Percentiles rank a stretch among this genome's conserved stretches.
Conservation (phyloP, 2,113 vertebrate genomes). For the Furnarius figulus region DNA sequence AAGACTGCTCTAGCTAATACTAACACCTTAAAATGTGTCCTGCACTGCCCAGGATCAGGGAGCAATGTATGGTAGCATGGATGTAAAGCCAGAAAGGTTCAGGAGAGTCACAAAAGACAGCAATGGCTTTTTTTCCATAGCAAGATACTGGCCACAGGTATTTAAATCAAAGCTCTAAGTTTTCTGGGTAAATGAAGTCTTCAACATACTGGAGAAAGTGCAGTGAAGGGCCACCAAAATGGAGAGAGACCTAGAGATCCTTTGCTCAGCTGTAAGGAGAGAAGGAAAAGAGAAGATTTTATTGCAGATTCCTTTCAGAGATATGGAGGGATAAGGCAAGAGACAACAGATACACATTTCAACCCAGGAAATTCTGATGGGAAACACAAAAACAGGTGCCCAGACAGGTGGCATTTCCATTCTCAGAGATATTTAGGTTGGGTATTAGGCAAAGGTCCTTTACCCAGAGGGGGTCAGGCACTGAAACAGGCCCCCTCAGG, state of each 20-base stretch:
- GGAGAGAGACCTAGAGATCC: background rate
- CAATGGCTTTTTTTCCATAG: background rate
- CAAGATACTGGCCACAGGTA: background rate
- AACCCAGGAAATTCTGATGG: background rate
- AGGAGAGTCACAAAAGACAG: background rate
- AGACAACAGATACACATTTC: background rate
- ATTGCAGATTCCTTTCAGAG: background rate
- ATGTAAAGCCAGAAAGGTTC: background rate
- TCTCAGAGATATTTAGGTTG: background rate
- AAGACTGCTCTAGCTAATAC: background rate
- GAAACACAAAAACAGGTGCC: background rate
- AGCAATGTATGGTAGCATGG: background rate
- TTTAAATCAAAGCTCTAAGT: background rate
- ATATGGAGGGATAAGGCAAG: background rate
- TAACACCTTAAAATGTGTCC: background rate
- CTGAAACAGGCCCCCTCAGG: background rate
- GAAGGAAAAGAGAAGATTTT: background rate
- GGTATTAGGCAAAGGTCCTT: background rate
- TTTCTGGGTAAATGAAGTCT: background rate
- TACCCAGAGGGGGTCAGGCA: background rate
- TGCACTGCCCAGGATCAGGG: background rate
- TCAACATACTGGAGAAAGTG: background rate
- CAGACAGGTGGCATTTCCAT: background rate
- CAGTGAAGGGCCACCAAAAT: background rate
- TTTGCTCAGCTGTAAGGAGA: background rate